These are phyloP conservation scores for Palythoa grandis DNA, from an alignment of 92 coral and sea anemone genomes.

Conservation along the genomic window DNA sequence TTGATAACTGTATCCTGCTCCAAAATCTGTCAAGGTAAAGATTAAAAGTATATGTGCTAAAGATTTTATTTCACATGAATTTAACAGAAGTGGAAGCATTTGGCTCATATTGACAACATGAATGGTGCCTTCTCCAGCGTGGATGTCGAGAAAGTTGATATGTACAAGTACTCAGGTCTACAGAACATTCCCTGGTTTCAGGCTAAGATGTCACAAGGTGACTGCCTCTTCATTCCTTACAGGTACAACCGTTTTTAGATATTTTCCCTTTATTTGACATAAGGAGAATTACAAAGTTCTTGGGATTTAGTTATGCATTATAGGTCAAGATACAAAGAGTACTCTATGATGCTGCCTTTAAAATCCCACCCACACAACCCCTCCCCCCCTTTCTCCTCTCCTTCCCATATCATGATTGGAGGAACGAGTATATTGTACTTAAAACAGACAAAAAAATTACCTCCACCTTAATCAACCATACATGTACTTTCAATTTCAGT, in stretches of 20 bases:
- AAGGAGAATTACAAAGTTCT: background rate
- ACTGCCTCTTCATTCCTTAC: constrained; percentile 90
- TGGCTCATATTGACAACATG: constrained; percentile 79
- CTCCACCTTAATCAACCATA: too few species aligned
- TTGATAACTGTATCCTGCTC: background rate
- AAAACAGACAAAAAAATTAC: too few species aligned
- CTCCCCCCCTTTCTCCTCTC: too few species aligned
- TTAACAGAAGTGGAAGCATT: constrained; percentile 58
- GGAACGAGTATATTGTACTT: too few species aligned
- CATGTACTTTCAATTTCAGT: too few species aligned
- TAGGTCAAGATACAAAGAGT: too few species aligned
- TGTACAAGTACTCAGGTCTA: constrained; percentile 92
- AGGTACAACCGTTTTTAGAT: constrained; percentile 46
- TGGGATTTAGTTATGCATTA: too few species aligned
- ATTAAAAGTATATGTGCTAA: background rate
- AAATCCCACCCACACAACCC: too few species aligned
- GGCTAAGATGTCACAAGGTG: constrained; percentile 86
- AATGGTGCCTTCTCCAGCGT: constrained; percentile 88
- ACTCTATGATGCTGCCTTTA: too few species aligned
- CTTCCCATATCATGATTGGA: too few species aligned
- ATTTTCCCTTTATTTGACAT: too few species aligned
- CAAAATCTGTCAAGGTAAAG: background rate
- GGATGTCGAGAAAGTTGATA: constrained; percentile 96
- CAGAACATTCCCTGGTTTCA: constrained; percentile 85
- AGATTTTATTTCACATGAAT: background rate